phyloP scores from a whole-genome alignment of 2,797 vertebrate genomes.

The Cygnus olor region DNA sequence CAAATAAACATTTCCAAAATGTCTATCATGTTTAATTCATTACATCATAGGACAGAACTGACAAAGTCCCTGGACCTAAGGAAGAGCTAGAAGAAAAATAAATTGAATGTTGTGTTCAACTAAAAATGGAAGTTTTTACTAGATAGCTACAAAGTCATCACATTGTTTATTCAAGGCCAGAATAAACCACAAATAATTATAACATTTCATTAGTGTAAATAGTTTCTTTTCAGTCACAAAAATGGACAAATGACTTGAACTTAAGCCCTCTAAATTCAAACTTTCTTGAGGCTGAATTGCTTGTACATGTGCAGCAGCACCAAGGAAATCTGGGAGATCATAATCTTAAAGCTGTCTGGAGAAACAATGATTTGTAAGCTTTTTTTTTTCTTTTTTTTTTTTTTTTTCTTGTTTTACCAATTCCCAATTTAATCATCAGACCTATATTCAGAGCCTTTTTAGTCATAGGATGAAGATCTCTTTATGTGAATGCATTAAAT shows the following conservation, averaged over 20 bases:
- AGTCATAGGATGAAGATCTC: neutral
- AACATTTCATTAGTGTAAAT: neutral
- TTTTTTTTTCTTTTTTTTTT: neutral
- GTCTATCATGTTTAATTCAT: neutral
- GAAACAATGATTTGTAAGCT: constrained; percentile 1
- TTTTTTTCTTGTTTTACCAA: neutral
- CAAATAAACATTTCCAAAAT: neutral
- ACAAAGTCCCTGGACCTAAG: neutral
- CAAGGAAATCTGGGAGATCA: neutral
- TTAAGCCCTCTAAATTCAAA: neutral
- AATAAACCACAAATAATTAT: neutral
- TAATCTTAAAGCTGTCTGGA: constrained; percentile 10
- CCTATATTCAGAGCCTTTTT: neutral
- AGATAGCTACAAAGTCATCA: neutral
- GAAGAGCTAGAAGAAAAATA: neutral
- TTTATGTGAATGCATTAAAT: neutral
- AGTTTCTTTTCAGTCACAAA: neutral
- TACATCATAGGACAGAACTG: neutral
- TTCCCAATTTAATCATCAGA: neutral
- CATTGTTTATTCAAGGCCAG: neutral
- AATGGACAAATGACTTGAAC: neutral
- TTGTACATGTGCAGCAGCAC: neutral
- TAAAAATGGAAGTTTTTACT: neutral
- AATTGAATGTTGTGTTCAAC: neutral
- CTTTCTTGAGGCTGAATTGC: neutral